phyloP scores from a whole-genome alignment of 2,888 invertebrate genomes.

The Acronicta leporina region DNA sequence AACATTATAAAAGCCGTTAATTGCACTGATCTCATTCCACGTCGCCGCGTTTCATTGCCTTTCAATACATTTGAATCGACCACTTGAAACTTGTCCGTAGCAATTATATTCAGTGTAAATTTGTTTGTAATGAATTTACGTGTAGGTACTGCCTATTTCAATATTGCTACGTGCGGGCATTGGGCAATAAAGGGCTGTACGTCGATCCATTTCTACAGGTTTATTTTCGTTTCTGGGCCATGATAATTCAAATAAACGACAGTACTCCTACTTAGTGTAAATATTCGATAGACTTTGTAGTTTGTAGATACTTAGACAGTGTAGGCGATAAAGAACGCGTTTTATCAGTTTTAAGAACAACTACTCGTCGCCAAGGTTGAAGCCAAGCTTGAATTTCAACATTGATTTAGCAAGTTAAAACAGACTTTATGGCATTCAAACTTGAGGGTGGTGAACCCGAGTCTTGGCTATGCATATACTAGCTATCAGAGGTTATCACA shows the following conservation, averaged over 20 bases:
- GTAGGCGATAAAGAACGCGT: neutral
- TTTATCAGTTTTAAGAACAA: slow-evolving; percentile 1
- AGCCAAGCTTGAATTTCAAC: neutral
- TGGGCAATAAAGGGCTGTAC: slow-evolving; percentile 16
- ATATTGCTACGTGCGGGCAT: slow-evolving; percentile 17
- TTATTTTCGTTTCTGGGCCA: slow-evolving; percentile 38
- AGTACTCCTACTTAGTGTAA: slow-evolving; percentile 24
- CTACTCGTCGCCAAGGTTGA: neutral
- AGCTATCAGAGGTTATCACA: slow-evolving; percentile 38
- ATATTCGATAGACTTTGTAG: slow-evolving; percentile 27
- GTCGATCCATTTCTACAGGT: slow-evolving; percentile 13
- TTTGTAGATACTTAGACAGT: no score
- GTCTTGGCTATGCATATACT: slow-evolving; percentile 2
- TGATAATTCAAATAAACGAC: slow-evolving; percentile 35
- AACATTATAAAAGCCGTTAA: slow-evolving; percentile 43
- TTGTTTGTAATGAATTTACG: slow-evolving; percentile 41
- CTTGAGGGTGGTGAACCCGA: neutral
- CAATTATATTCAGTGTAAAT: slow-evolving; percentile 39
- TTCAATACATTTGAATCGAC: slow-evolving; percentile 56
- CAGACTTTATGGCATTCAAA: neutral
- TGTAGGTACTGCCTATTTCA: slow-evolving; percentile 35
- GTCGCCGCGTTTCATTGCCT: slow-evolving; percentile 51
- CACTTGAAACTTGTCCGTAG: slow-evolving; percentile 43
- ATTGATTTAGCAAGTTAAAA: neutral
- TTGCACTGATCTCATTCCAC: slow-evolving; percentile 46